Base-by-base conservation (phyloP, 1,140 invertebrate species). In the Sitobion miscanthi region DNA sequence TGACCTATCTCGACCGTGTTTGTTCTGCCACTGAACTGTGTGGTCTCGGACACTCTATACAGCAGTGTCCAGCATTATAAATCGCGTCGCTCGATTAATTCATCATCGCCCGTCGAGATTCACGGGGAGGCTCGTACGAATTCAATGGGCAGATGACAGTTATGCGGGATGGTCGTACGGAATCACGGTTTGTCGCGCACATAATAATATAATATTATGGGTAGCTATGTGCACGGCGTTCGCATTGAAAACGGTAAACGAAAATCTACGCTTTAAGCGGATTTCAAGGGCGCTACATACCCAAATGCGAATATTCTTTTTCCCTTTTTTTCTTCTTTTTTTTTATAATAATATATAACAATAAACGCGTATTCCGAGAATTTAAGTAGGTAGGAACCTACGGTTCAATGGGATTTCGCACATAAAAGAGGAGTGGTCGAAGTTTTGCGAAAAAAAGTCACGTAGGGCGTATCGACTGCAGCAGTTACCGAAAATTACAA, bases 101-200 rank as follows among this genome's bases (percentile, higher is more conserved):
- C 90, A 82, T 91, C 90, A 82, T 91, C 90, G 49, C 90, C 90
- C 90, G 62, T 45, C 57, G 62, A 30, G 62, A 82, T 57, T 90
- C 30, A 38, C 38, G 38, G 52, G 52, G 38, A 62, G 54, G 54
- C 38, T 57, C 9, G 83, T 52, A 3, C 49, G 49, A 17, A 2
- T 86, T 86, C 83, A 90, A 90, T 69, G 62, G 54, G 89, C 42
- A 90, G 30, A 90, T 17, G 90, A 91, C 90, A 82, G 69, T 91
- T n/a, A 35, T 82, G 25, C 30, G 25, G 11, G 38, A 77, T 25
- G 45, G 20, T 42, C 82, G 38, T 9, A 38, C 23, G 4, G 8
- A 9, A 83, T 42, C 82, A 83, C 82, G 82, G 35, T 20, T 23
- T 38, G 38, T 38, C 20, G 82, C 82, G 21, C 57, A n/a, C 57